phyloP scores from a whole-genome alignment of 2,797 vertebrate genomes.

The Pangasius larnaudii region DNA sequence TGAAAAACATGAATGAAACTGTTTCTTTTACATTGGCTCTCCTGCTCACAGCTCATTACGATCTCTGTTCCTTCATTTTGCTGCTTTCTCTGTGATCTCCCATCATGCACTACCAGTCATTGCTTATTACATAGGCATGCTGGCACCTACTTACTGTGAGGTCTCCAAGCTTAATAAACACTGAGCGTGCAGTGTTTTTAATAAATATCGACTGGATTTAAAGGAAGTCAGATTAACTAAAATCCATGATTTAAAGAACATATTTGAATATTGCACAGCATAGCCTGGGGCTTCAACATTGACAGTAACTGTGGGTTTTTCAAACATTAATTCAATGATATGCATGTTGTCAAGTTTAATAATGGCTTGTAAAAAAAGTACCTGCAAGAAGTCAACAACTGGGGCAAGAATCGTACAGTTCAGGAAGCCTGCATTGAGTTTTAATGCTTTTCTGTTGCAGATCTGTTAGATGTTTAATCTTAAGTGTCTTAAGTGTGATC shows the following conservation, averaged over 20 bases:
- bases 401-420: background rate
- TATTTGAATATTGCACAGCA: conserved; percentile 41
- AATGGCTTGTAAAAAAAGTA: conserved; percentile 37
- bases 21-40: conserved; percentile 29
- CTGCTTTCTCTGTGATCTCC: conserved; percentile 27
- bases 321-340: conserved; percentile 42
- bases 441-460: conserved; percentile 27
- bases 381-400: conserved; percentile 30
- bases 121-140: conserved; percentile 29
- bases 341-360: conserved; percentile 45
- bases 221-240: background rate
- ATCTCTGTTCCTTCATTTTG: conserved; percentile 36
- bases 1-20: conserved; percentile 52
- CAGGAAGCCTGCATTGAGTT: background rate
- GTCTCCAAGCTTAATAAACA: conserved; percentile 9
- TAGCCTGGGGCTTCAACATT: conserved; percentile 37
- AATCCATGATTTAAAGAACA: conserved; percentile 27
- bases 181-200: background rate
- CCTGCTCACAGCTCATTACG: conserved; percentile 47
- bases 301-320: conserved; percentile 28
- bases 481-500: background rate
- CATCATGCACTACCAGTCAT: conserved; percentile 30
- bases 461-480: conserved; percentile 21
- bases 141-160: background rate
- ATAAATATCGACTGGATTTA: conserved; percentile 15